phyloP scores from a whole-genome alignment of 2,113 vertebrate species.

The Eclectus roratus region DNA sequence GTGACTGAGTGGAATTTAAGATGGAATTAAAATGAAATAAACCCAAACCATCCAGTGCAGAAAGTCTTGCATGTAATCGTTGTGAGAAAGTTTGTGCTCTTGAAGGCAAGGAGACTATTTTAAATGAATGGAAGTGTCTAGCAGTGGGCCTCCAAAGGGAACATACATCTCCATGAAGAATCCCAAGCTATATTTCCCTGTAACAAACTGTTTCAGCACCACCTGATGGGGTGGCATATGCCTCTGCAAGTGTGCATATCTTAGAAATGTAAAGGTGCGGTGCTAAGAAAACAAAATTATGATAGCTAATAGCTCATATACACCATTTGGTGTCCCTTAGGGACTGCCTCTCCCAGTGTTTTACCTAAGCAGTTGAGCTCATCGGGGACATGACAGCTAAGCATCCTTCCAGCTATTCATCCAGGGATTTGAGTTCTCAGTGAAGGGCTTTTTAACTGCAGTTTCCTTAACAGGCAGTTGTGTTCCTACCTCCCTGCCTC shows the following conservation, averaged over 20 bases:
- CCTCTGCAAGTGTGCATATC: fast-evolving
- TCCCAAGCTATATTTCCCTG: background rate
- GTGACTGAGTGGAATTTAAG: background rate
- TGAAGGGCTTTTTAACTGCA: background rate
- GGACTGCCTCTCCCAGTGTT: background rate
- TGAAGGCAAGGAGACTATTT: background rate
- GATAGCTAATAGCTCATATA: background rate
- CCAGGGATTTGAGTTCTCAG: background rate
- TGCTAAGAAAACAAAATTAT: background rate
- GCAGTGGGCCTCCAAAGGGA: background rate
- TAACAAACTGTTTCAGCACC: background rate
- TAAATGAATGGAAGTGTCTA: background rate
- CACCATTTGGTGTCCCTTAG: background rate
- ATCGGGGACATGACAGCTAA: fast-evolving
- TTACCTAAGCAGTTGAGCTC: constrained; percentile 10
- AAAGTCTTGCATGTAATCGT: background rate
- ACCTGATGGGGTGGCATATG: background rate
- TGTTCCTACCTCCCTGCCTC: background rate
- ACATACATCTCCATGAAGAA: background rate
- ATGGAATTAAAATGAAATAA: background rate
- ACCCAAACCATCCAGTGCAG: background rate
- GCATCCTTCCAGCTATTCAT: background rate
- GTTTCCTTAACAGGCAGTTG: background rate
- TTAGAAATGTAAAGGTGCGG: background rate
- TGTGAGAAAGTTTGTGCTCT: background rate